Percentiles rank a stretch among this genome's conserved stretches.
Conservation (phyloP, 1,140 invertebrate genomes). For the Drosophila mayri region DNA sequence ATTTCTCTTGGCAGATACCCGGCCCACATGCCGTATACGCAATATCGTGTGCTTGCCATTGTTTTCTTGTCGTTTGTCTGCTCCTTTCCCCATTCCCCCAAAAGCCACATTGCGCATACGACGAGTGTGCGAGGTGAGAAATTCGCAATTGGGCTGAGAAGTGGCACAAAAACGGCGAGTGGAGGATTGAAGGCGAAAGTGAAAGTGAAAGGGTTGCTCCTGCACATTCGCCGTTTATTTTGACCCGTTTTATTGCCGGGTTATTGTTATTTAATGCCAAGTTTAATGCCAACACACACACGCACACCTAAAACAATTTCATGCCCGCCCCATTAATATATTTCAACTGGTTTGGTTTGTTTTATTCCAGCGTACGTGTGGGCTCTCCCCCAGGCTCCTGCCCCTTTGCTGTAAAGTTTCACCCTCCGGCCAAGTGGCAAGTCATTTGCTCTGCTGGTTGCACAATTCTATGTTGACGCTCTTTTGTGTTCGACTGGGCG, state of each 20-base stretch:
- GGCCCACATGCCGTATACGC: constrained; percentile 55
- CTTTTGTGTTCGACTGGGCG: constrained; percentile 52
- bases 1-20: constrained; percentile 13
- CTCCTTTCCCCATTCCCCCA: constrained; percentile 15
- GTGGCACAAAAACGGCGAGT: constrained; percentile 36
- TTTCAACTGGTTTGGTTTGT: constrained; percentile 72
- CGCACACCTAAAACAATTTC: constrained; percentile 72
- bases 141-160: constrained; percentile 52
- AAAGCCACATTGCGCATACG: constrained; percentile 51
- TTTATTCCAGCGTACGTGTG: constrained; percentile 51
- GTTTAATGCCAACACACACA: constrained; percentile 72
- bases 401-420: constrained; percentile 44
- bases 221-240: constrained; percentile 2
- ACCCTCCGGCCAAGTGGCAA: constrained; percentile 41
- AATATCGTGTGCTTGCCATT: constrained; percentile 51
- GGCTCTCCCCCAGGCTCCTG: constrained; percentile 12
- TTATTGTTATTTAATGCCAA: constrained; percentile 82
- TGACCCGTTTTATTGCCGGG: constrained; percentile 66
- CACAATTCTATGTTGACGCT: constrained; percentile 60
- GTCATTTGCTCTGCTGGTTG: constrained; percentile 57
- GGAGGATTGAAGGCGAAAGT: constrained; percentile 27
- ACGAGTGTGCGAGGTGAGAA: constrained; percentile 60
- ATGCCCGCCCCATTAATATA: constrained; percentile 74
- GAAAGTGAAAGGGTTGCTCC: constrained; percentile 66
- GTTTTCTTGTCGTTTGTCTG: constrained; percentile 36